Base-by-base conservation (phyloP, 2,888 invertebrate species). In the Serrognathus titanus region DNA sequence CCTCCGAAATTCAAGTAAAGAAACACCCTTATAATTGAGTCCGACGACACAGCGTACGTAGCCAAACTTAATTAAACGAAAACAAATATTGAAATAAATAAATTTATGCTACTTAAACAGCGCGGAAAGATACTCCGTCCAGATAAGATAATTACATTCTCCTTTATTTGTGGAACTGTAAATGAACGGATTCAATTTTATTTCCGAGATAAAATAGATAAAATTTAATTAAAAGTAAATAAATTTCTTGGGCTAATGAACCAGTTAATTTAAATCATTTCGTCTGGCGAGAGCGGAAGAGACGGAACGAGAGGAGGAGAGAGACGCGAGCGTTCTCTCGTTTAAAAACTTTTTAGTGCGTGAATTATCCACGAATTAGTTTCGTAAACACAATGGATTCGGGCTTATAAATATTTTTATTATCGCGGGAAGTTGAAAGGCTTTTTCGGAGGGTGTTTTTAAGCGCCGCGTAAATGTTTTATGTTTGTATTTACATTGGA, bases 181-280 rank as follows among this genome's bases (percentile, higher is more conserved):
- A 69, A 64, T 65, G 63, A 66, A 66, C 65, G 65, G 61, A 65
- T 63, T 59, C 67, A 66, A 62, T 66, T 68, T 57, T 64, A 63
- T 60, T 62, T 62, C 51, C 48, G 63, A 58, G 65, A 66, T 69
- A 66, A 66, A 66, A 64, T 61, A 65, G 68, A 69, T 68, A 69
- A 69, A 68, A 69, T 71, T 70, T 69, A 70, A 71, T 71, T 70
- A 70, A 70, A 70, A 69, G 67, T 69, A 70, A 70, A 70, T 67
- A 71, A 68, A 66, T 61, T 66, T 69, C 65, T 61, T 60, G 57
- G 57, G 57, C 63, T 69, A 70, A 70, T 69, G 69, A 70, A 66
- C 67, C 66, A 63, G 71, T 69, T 67, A 67, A 69, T 69, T 68
- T 66, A 61, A 66, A 64, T 60, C 60, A 63, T 57, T 53, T 50